Evolutionary conservation across 2,113 vertebrate genomes (phyloP), one percentile per base, ranked within the genome.

Genomic region (Sitta europaea): DNA sequence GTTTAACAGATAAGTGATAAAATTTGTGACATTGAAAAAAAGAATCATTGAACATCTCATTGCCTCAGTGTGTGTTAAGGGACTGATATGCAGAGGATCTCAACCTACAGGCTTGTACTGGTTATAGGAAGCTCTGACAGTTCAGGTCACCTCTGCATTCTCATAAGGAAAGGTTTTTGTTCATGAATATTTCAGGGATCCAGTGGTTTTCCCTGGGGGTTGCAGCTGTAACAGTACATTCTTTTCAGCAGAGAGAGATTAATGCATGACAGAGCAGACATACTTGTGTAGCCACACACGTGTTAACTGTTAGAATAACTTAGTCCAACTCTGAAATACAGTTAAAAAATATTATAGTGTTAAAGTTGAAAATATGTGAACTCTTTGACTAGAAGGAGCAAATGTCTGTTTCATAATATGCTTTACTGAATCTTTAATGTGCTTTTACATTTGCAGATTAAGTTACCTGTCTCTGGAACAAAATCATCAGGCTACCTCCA

Each of bases 391-490:
- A 36, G 43, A 27, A 87, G n/a, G 28, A 67, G 6, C 19, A 27
- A 67, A 29, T 22, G 35, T 48, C 55, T 25, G 3, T 88, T 96
- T 73, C 29, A n/a, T 36, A 82, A 45, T 19, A 15, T 9, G 35
- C 31, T 42, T 75, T 73, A 35, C 24, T 73, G 70, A 85, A n/a
- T 65, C 50, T 70, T 74, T 27, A 78, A 53, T 8, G 2, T 75
- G 29, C 17, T 79, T 95, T 79, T 82, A 27, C 10, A 19, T 67
- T 51, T 83, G 45, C 91, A 98, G 98, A 92, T 98, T 63, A 99
- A 98, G 96, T 98, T 99, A 83, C 98, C 98, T 0, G 97, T 98
- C 22, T 98, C 98, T 68, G 98, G 98, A 89, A 63, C 94, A 35
- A 98, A 97, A 82, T 96, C 96, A 4, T 94, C 94, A 0, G 98